Conservation (phyloP, 2,797 vertebrate genomes). For the Heterohyrax brucei region DNA sequence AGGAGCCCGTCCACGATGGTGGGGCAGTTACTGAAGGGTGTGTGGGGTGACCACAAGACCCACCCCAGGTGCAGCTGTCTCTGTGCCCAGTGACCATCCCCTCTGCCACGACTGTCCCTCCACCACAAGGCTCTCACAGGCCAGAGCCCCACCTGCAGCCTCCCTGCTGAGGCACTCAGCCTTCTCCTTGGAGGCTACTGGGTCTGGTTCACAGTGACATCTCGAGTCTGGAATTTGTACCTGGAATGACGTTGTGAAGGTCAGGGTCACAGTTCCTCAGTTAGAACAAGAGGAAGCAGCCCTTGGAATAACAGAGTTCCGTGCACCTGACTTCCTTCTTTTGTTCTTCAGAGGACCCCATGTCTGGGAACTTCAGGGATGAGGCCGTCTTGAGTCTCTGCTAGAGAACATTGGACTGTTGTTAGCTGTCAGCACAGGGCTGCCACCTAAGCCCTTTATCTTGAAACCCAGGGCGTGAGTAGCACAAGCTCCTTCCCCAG, state of each 20-base stretch:
- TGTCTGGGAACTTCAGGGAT: not conserved
- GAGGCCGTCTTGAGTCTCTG: fast-evolving
- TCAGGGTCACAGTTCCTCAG: not conserved
- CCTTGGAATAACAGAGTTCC: not conserved
- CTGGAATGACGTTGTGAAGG: fast-evolving
- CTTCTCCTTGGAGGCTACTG: not conserved
- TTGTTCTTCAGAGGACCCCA: not conserved
- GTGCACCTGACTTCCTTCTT: not conserved
- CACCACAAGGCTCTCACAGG: not conserved
- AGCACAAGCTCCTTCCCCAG: not conserved
- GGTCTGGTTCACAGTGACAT: not conserved
- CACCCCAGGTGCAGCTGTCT: not conserved
- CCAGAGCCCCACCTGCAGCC: not conserved
- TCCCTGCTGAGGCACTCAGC: not conserved
- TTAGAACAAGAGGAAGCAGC: not conserved
- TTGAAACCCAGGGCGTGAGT: not conserved
- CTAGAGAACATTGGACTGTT: not conserved
- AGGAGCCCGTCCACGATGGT: not conserved
- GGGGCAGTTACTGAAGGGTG: not conserved
- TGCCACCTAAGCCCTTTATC: not conserved
- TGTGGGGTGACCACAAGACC: too few relatives aligned
- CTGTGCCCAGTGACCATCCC: fast-evolving
- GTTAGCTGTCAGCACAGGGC: not conserved
- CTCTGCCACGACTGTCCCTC: not conserved
- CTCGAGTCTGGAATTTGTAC: not conserved